Conservation (phyloP, 2,888 invertebrate genomes). For the Microplitis deprimator region DNA sequence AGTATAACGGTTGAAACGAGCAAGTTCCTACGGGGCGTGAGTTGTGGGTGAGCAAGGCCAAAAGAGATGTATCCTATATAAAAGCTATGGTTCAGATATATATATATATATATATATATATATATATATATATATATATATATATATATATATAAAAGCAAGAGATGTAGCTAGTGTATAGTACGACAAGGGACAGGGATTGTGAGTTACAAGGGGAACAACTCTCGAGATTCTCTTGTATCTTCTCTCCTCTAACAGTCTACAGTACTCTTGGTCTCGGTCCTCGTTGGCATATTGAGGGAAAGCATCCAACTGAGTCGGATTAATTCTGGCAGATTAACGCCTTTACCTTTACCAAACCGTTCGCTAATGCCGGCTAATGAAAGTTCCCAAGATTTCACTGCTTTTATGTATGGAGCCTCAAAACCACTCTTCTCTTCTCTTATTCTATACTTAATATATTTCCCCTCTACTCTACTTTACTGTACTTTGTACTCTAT, state of each 20-base stretch:
- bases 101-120: conserved; percentile 3
- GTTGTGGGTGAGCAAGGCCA: conserved; percentile 44
- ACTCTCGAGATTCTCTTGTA: conserved; percentile 46
- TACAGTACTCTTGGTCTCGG: conserved; percentile 49
- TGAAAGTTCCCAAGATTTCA: conserved; percentile 62
- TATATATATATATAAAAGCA: conserved; percentile 23
- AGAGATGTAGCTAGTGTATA: conserved; percentile 40
- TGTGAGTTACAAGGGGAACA: conserved; percentile 49
- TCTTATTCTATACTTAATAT: conserved; percentile 24
- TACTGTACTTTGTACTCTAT: neutral
- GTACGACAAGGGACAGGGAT: conserved; percentile 29
- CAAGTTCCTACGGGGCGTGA: conserved; percentile 3
- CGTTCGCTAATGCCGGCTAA: conserved; percentile 61
- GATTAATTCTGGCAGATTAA: conserved; percentile 71
- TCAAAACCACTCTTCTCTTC: conserved; percentile 17
- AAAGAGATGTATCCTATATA: conserved; percentile 49
- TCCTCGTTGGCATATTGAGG: conserved; percentile 65
- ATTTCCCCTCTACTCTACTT: neutral
- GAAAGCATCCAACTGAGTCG: conserved; percentile 67
- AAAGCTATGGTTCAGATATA: conserved; percentile 20
- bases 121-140: neutral
- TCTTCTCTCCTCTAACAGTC: conserved; percentile 30
- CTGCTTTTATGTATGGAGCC: conserved; percentile 23
- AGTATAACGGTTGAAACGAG: neutral
- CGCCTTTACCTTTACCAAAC: conserved; percentile 62